Evolutionary conservation across 2,888 invertebrate species (phyloP).

Genomic region (Synergus itoensis): DNA sequence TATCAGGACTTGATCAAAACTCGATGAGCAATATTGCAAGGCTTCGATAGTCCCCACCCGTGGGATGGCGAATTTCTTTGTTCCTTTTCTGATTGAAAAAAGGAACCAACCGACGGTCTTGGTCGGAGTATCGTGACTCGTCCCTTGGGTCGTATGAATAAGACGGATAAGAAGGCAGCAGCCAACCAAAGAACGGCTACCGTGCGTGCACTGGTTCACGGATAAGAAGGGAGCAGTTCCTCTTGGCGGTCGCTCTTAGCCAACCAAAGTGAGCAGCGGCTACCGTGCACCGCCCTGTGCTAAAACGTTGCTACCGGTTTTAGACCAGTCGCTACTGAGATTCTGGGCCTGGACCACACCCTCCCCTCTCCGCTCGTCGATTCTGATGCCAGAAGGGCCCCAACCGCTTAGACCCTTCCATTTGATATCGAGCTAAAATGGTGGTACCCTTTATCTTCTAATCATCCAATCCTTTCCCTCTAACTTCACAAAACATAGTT

Average conservation of each 20-base stretch:
- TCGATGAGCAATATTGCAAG: neutral
- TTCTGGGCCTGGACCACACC: conserved; percentile 65
- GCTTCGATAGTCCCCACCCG: neutral
- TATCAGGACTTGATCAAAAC: no score
- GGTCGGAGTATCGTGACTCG: conserved; percentile 50
- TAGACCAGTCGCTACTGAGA: conserved; percentile 70
- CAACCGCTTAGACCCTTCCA: conserved; percentile 42
- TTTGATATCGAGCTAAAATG: conserved; percentile 55
- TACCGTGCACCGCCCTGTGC: conserved; percentile 77
- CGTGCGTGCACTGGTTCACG: conserved; percentile 70
- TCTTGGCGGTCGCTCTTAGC: conserved; percentile 65
- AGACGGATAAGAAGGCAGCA: conserved; percentile 60
- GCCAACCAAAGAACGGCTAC: conserved; percentile 69
- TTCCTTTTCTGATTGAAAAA: conserved; percentile 27
- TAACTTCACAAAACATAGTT: neutral
- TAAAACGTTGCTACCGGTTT: conserved; percentile 75
- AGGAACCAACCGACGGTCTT: conserved; percentile 40
- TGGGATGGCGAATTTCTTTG: conserved; percentile 21
- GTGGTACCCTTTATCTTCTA: conserved; percentile 40
- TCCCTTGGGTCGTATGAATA: conserved; percentile 55
- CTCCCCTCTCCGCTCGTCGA: conserved; percentile 61
- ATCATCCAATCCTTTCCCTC: neutral
- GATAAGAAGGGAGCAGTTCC: conserved; percentile 63
- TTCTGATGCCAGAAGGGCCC: conserved; percentile 59
- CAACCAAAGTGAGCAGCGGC: conserved; percentile 73